Percentiles rank a stretch among this genome's conserved stretches.
Evolutionary conservation across 2,888 invertebrate species (phyloP).

Genomic region (Macroteleia sp.): DNA sequence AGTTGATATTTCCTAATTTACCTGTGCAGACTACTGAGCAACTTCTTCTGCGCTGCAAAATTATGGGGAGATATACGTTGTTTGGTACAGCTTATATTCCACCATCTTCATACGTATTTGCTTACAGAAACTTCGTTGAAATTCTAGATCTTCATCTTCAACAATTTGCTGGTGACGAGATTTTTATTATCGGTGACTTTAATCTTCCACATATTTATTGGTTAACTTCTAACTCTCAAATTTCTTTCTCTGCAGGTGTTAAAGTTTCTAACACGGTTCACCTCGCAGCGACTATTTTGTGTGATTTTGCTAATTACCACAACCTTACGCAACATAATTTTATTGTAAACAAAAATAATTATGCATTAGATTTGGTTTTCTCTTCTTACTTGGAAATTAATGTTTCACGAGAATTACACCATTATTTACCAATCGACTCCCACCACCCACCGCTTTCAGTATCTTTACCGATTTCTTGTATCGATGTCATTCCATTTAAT

Average conservation of each 20-base stretch:
- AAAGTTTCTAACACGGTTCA: background rate
- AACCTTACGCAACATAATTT: background rate
- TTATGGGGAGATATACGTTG: background rate
- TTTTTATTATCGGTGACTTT: background rate
- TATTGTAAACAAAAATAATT: background rate
- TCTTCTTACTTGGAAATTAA: background rate
- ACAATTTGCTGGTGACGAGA: background rate
- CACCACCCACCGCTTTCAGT: slow-evolving; percentile 6
- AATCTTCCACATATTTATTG: slow-evolving; percentile 6
- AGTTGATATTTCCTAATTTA: background rate
- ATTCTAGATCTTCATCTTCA: background rate
- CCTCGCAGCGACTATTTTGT: background rate
- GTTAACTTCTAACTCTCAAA: background rate
- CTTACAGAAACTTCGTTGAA: background rate
- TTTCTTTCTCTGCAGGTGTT: background rate
- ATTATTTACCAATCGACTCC: background rate
- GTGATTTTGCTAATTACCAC: background rate
- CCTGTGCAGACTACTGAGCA: background rate
- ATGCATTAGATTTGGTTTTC: background rate
- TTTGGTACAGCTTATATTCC: background rate
- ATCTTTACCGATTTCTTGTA: background rate
- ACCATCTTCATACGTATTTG: background rate
- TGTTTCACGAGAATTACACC: background rate
- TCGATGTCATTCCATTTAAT: background rate
- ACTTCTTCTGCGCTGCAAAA: background rate